These are phyloP conservation scores for Psylliodes chrysocephalus DNA, from an alignment of 2,888 invertebrate genomes.

Conservation along the genomic window DNA sequence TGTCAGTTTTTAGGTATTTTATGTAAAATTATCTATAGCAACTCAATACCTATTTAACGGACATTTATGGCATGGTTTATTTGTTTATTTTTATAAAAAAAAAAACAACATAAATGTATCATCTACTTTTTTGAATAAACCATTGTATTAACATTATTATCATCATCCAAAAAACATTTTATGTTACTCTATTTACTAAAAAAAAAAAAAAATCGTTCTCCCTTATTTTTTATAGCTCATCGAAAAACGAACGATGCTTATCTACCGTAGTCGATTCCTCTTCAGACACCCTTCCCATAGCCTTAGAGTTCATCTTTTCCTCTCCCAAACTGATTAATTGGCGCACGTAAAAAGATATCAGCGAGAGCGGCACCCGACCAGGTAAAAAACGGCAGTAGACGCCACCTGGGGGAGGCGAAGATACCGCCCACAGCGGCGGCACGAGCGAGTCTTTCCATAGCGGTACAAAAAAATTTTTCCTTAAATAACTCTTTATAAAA, in stretches of 20 bases:
- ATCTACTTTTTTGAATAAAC: no score
- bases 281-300: conserved; percentile 10
- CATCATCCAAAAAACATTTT: no score
- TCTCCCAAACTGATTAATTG: conserved; percentile 27
- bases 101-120: no score
- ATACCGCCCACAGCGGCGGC: neutral
- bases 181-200: neutral
- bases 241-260: conserved; percentile 2
- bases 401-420: neutral
- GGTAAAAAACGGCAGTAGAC: conserved; percentile 22
- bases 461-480: no score
- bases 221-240: neutral
- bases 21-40: no score
- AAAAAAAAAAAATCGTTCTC: neutral
- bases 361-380: conserved; percentile 14
- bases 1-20: no score
- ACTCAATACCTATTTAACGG: no score
- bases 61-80: no score
- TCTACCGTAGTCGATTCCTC: neutral
- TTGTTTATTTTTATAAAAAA: no score
- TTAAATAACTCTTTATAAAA: no score
- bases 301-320: conserved; percentile 22
- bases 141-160: no score
- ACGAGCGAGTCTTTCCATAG: no score
- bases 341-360: conserved; percentile 27